Evolutionary conservation across 2,113 vertebrate genomes (phyloP), one percentile per base, ranked within the genome.

Genomic region (Pagrus major): DNA sequence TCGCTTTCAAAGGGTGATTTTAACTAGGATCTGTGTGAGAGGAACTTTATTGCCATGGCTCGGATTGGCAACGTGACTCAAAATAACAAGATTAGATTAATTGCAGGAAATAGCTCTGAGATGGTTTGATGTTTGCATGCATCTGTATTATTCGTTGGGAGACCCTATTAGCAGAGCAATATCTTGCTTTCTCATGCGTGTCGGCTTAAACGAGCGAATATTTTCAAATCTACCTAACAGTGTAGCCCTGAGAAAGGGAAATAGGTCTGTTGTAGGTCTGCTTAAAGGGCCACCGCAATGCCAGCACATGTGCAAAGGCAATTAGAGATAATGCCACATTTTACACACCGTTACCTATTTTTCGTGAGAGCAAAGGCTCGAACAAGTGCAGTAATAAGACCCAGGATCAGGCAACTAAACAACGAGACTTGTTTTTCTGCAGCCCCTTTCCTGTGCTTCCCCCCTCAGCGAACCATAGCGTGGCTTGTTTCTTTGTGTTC

Each of bases 81-180:
- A 91, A 92, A 92, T 89, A 90, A 91, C 86, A 80, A 88, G 84
- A 93, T 94, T 88, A 86, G 76, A 92, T 92, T 93, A 93, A 95
- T 95, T 92, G 83, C 92, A 93, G 94, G 94, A 94, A 95, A 94
- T 93, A 86, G 88, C 81, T 86, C 46, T 63, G 66, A 84, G 88
- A 93, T 85, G 76, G 81, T 92, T 92, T 92, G 85, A 92, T 90
- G 86, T 93, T 93, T 91, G 83, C 80, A 72, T 90, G 78, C 86
- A 87, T 90, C 80, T 86, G 86, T 85, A 81, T 89, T 86, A 88
- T 87, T 86, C 82, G 86, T 90, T 61, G 69, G 71, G 76, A 85
- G 88, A 88, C 79, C 76, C 73, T 69, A 82, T 91, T 91, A 91
- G 87, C 71, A 80, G 87, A 80, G 90, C 75, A 90, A 90, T 90